A percentile compares a stretch with the other conserved stretches of the same genome.
phyloP scores from a whole-genome alignment of 2,113 vertebrate genomes.

The Athene cunicularia region DNA sequence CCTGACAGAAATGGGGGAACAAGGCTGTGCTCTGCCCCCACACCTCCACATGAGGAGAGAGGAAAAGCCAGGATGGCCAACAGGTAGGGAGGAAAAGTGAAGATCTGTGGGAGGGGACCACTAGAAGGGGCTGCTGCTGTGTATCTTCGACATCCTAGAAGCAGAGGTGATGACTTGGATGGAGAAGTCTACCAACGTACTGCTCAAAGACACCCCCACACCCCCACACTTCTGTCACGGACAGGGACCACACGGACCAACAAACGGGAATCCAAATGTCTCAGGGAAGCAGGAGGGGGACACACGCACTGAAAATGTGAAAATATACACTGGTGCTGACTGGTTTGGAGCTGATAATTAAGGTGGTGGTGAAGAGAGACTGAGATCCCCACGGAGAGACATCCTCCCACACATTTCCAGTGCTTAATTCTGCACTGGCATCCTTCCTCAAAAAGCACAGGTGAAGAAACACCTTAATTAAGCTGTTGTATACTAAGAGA shows the following conservation, averaged over 20 bases:
- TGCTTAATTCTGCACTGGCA: background rate
- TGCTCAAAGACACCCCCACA: background rate
- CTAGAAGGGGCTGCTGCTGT: background rate
- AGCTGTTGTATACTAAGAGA: background rate
- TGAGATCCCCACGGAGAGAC: fast-evolving
- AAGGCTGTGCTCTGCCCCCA: background rate
- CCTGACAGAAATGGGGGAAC: background rate
- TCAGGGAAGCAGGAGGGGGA: background rate
- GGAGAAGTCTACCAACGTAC: background rate
- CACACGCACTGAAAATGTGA: background rate
- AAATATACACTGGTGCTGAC: background rate
- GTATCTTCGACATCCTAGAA: background rate
- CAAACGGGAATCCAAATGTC: fast-evolving
- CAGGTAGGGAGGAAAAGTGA: background rate
- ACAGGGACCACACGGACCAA: background rate
- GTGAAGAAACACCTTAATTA: background rate
- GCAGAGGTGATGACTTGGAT: background rate
- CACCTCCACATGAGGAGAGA: background rate
- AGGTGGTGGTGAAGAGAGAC: background rate
- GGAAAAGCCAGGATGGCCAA: background rate
- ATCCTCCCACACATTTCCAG: background rate
- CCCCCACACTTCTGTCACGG: no score
- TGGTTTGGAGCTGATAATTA: background rate
- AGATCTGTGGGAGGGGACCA: background rate
- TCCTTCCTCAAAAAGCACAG: background rate